Conservation (phyloP, 2,888 invertebrate genomes). For the Panorpa germanica region DNA sequence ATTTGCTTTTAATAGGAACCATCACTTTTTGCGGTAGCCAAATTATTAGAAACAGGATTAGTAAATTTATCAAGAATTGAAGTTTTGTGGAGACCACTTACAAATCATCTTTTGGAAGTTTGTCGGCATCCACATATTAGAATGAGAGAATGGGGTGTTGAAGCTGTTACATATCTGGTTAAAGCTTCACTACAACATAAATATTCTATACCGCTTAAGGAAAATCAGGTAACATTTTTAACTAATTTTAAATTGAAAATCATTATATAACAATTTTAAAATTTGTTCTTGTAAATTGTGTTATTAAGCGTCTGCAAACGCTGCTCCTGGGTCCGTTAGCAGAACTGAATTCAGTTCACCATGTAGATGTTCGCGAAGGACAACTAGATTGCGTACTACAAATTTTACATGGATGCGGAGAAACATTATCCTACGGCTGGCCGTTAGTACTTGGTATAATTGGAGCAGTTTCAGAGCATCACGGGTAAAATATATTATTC, state of each 20-base stretch:
- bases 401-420: conserved; percentile 83
- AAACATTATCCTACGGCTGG: conserved; percentile 87
- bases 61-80: conserved; percentile 88
- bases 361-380: conserved; percentile 84
- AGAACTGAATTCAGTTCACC: conserved; percentile 76
- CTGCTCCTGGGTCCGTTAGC: conserved; percentile 74
- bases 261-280: conserved; percentile 4
- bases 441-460: conserved; percentile 85
- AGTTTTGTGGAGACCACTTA: conserved; percentile 87
- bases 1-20: conserved; percentile 48
- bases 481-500: conserved; percentile 39
- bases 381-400: conserved; percentile 90
- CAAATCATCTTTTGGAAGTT: conserved; percentile 89
- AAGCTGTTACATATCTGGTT: conserved; percentile 86
- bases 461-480: conserved; percentile 85
- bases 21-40: conserved; percentile 91
- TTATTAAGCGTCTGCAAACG: conserved; percentile 51
- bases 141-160: conserved; percentile 96
- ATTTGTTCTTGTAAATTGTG: conserved; percentile 4
- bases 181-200: conserved; percentile 79
- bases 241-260: conserved; percentile 3
- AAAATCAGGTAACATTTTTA: conserved; percentile 47
- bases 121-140: conserved; percentile 88
- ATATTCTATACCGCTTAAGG: conserved; percentile 62
- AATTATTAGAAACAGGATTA: conserved; percentile 90